Conservation (phyloP, 30 jellyfish, hydroid and myxozoan species). For the Aurelia sp. region DNA sequence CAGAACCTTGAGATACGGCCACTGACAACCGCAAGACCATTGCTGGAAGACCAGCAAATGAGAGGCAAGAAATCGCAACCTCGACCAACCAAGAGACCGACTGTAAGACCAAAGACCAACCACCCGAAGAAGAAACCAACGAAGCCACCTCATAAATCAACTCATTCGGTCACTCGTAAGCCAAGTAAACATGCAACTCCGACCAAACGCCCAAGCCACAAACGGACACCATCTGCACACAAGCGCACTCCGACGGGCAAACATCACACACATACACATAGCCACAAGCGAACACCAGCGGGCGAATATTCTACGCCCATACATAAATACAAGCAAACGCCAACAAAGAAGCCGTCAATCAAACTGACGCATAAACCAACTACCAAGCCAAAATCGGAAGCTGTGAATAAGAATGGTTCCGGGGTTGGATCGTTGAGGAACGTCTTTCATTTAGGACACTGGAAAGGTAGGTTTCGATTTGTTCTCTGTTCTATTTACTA, state of each 20-base stretch:
- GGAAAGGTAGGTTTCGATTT: not conserved
- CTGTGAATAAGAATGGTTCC: not conserved
- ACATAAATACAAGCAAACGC: not conserved
- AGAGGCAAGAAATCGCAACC: not conserved
- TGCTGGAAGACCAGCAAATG: not conserved
- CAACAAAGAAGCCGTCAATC: not conserved
- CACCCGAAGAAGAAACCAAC: slow-evolving; percentile 2
- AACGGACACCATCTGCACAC: not conserved
- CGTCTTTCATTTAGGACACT: slow-evolving; percentile 14
- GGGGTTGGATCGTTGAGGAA: not conserved
- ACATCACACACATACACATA: not conserved
- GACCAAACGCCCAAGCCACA: slow-evolving; percentile 4
- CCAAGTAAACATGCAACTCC: slow-evolving; percentile 7
- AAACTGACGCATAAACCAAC: not conserved
- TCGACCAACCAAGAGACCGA: slow-evolving; percentile 32
- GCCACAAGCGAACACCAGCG: not conserved
- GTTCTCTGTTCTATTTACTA: not conserved
- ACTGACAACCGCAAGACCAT: slow-evolving; percentile 64
- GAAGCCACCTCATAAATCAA: not conserved
- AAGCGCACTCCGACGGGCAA: not conserved
- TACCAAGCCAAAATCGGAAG: not conserved
- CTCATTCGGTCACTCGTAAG: slow-evolving; percentile 1
- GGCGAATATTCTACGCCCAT: not conserved
- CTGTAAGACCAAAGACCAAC: slow-evolving; percentile 1
- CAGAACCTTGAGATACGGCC: slow-evolving; percentile 47